Evolutionary conservation across 2,113 vertebrate genomes (phyloP).

Genomic region (Malurus melanocephalus): DNA sequence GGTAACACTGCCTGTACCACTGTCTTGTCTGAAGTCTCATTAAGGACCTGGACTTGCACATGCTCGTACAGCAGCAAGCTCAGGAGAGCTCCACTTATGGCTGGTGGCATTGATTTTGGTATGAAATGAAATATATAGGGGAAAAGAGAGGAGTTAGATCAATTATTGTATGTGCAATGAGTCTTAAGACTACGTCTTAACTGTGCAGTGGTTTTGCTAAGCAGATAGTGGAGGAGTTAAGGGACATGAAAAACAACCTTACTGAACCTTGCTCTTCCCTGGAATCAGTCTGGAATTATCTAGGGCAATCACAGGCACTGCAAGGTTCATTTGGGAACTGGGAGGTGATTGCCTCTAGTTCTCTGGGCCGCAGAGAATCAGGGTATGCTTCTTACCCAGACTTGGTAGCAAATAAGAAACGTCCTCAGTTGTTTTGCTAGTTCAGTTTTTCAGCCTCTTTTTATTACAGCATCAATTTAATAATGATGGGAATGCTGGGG

Average conservation of each 20-base stretch:
- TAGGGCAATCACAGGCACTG: background rate
- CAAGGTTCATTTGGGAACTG: background rate
- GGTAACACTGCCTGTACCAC: background rate
- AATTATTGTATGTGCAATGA: fast-evolving
- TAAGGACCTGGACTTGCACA: background rate
- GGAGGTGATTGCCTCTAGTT: background rate
- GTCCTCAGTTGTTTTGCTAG: background rate
- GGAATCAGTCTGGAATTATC: background rate
- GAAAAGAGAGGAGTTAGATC: background rate
- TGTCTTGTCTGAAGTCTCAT: background rate
- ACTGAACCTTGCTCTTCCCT: background rate
- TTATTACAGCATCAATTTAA: background rate
- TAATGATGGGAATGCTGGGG: background rate
- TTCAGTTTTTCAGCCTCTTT: background rate
- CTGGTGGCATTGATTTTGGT: background rate
- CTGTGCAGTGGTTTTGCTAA: background rate
- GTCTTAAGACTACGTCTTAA: background rate
- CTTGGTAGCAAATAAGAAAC: background rate
- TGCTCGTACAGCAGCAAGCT: background rate
- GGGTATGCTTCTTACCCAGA: background rate
- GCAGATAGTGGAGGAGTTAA: background rate
- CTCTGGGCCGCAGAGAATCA: background rate
- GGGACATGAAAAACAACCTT: background rate
- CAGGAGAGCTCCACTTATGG: background rate
- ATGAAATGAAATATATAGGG: background rate